A percentile compares a stretch with the other conserved stretches of the same genome.
Conservation (phyloP, 1,140 invertebrate species). For the Akabosia matsudoensis region DNA sequence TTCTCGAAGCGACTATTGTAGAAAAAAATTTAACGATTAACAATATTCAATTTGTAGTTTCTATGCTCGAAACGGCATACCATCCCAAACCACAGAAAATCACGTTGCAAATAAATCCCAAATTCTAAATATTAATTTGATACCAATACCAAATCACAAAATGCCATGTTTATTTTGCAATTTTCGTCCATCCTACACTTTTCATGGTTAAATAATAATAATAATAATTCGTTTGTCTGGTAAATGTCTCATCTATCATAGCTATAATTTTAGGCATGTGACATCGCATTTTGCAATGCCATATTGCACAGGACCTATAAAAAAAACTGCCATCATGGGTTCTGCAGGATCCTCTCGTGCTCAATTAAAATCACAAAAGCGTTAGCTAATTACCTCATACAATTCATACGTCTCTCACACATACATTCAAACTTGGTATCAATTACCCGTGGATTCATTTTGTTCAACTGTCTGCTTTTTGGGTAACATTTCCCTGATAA, state of each 20-base stretch:
- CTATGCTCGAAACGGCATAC: background rate
- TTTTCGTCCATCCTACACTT: too few species aligned
- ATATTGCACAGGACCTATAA: too few species aligned
- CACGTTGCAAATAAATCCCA: too few species aligned
- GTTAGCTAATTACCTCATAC: constrained; percentile 10
- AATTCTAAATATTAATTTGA: too few species aligned
- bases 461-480: background rate
- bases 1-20: background rate
- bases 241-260: background rate
- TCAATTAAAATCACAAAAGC: background rate
- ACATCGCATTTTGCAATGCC: too few species aligned
- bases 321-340: background rate
- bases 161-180: too few species aligned
- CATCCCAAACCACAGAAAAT: too few species aligned
- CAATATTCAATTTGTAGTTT: background rate
- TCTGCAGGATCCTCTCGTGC: background rate
- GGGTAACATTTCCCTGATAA: too few species aligned
- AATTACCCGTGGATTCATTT: background rate
- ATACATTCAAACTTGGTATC: background rate
- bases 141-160: too few species aligned
- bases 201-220: too few species aligned
- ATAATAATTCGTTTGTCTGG: too few species aligned
- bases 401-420: background rate
- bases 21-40: background rate
- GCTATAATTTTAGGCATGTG: background rate